phyloP scores from a whole-genome alignment of 2,888 invertebrate genomes.

The Stramonita haemastoma region DNA sequence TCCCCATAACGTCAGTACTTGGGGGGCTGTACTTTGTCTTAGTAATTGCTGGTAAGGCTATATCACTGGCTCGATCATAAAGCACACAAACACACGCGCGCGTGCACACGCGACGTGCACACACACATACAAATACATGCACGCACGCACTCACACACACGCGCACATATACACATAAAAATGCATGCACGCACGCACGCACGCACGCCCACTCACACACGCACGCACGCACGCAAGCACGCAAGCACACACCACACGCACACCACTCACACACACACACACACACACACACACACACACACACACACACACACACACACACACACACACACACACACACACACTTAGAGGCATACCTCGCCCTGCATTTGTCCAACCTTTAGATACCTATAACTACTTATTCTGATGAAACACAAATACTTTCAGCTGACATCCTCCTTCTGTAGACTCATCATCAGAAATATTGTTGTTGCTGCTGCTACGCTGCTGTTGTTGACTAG shows the following conservation, averaged over 20 bases:
- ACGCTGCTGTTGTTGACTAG: no score
- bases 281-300: neutral
- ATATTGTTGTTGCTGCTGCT: no score
- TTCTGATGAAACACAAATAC: no score
- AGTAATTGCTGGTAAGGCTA: no score
- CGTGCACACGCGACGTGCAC: neutral
- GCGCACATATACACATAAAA: no score
- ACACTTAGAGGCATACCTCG: neutral
- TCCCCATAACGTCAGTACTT: no score
- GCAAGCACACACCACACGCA: neutral
- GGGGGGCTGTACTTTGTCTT: no score
- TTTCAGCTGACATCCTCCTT: no score
- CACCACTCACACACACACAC: no score
- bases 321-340: neutral
- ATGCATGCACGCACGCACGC: neutral
- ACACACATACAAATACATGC: neutral
- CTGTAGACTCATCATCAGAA: no score
- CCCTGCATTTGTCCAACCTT: neutral
- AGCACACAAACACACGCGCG: neutral
- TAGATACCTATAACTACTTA: neutral
- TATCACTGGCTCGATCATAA: neutral
- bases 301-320: neutral
- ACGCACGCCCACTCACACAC: neutral
- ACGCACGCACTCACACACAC: neutral
- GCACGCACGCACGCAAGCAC: neutral